Base-by-base conservation (phyloP, 2,113 vertebrate genomes). In the Rhynchopsitta pachyrhyncha region DNA sequence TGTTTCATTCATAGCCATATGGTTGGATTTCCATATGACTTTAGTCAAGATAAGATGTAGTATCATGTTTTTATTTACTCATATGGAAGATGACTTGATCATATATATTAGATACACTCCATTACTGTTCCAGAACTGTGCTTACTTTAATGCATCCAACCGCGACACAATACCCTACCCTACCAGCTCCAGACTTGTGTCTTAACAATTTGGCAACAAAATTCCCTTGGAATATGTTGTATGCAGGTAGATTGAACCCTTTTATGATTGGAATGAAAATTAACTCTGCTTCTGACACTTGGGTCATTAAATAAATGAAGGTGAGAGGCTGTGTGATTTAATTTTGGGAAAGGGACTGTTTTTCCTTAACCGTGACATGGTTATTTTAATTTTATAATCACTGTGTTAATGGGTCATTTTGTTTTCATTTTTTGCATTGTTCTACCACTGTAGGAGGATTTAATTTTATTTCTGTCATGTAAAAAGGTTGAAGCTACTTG, bases 171-270 rank as follows among this genome's bases (percentile, higher is more conserved):
- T 52, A 62, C n/a, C 35, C 11, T 52, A 57, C n/a, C 35, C 12
- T 62, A 37, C 49, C 35, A 77, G 13, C 37, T 86, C 41, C n/a
- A 78, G 37, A 66, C 17, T 53, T 80, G 14, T 46, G 17, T 69
- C 47, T 22, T 68, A 69, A 73, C 9, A 77, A 62, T 91, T 63
- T 69, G 42, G 39, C 5, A 14, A 41, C 10, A 69, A n/a, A 90
- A 52, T 50, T 82, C 18, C 11, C 12, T 88, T 69, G 70, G 73
- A 71, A 68, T 82, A 66, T 97, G 70, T 96, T 97, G 82, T 91
- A 75, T 91, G 25, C 39, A 74, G 93, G 31, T 97, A 97, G 97
- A 97, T 98, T 98, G 98, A 98, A 97, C 98, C 95, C 95, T 98
- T 98, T 95, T 96, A 22, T 94, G 74, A 25, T 49, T 92, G 81